phyloP scores from a whole-genome alignment of 1,140 invertebrate species.

The Drosophila teissieri region DNA sequence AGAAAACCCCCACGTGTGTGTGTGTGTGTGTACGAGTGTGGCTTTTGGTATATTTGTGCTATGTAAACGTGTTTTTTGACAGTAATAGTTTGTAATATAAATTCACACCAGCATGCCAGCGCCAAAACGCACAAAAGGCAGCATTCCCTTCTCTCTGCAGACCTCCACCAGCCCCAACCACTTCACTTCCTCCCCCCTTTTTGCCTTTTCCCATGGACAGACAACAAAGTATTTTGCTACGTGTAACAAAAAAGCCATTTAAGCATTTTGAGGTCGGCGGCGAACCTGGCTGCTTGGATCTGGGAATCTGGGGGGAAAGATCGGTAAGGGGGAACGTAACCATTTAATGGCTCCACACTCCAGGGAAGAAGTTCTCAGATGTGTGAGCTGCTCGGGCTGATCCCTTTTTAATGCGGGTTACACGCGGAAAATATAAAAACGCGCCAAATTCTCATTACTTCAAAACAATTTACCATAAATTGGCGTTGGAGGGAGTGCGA shows the following conservation, averaged over 20 bases:
- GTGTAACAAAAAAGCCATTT: slow-evolving; percentile 83
- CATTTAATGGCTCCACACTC: slow-evolving; percentile 73
- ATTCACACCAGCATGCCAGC: slow-evolving; percentile 78
- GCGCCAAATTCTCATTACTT: slow-evolving; percentile 63
- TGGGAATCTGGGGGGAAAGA: neutral
- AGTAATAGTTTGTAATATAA: slow-evolving; percentile 84
- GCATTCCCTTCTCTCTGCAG: slow-evolving; percentile 15
- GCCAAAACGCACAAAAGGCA: slow-evolving; percentile 67
- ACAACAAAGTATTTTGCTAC: slow-evolving; percentile 83
- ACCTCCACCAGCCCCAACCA: neutral
- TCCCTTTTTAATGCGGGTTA: slow-evolving; percentile 78
- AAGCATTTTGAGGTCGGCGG: slow-evolving; percentile 80
- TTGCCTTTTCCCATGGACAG: slow-evolving; percentile 21
- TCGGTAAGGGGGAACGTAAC: slow-evolving; percentile 58
- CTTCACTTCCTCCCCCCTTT: neutral
- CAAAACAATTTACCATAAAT: slow-evolving; percentile 83
- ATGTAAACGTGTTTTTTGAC: slow-evolving; percentile 83
- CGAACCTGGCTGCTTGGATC: slow-evolving; percentile 14
- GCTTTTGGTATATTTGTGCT: slow-evolving; percentile 70
- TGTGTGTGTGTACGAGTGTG: slow-evolving; percentile 19
- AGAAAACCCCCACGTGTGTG: slow-evolving; percentile 16
- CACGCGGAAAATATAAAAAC: slow-evolving; percentile 38
- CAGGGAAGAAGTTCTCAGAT: slow-evolving; percentile 24
- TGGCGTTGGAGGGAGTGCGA: slow-evolving; percentile 45
- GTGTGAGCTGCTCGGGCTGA: slow-evolving; percentile 56